Evolutionary conservation across 2,113 vertebrate species (phyloP), one percentile per base, ranked within the genome.

Genomic region (Actenoides hombroni): DNA sequence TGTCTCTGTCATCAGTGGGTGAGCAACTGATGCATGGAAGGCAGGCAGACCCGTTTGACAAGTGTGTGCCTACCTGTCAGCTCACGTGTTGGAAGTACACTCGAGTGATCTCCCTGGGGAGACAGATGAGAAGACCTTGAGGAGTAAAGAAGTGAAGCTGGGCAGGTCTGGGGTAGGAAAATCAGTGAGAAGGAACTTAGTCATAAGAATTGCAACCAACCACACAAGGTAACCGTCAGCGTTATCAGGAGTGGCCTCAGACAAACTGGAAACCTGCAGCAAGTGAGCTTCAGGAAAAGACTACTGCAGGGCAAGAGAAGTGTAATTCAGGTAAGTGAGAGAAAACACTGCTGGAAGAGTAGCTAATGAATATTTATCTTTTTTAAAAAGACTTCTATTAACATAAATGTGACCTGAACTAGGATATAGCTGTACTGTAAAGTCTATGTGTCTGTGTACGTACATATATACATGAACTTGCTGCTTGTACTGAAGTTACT

Each of bases 1-100:
- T 28, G 44, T 73, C 17, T 25, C 59, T 79, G 65, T 16, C 70
- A 68, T 16, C 60, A 13, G 63, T 11, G 6, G 29, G 7, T 6
- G 65, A 93, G 74, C 86, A 88, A 59, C 40, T 37, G 71, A 37
- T 81, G 75, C 1, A 2, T 40, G 74, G 71, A 59, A 95, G 83
- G 63, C 79, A 63, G 96, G 88, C 91, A 88, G 92, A 96, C 95
- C 44, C 6, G 78, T 94, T 94, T 73, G 77, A 90, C 95, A 16
- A 51, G 91, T 73, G 78, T 77, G 76, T 35, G 57, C 86, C 67
- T 81, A 33, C 56, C 86, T 75, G 75, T 74, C 82, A 51, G 56
- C 85, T 77, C 14, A 2, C 0, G 12, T 80, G 83, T 29, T 70
- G 77, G 60, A 49, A 6, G 2, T 29, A 64, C 20, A 10, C 16